A percentile compares a stretch with the other conserved stretches of the same genome.
phyloP scores from a whole-genome alignment of 1,140 invertebrate species.

The Antheraea mylitta region DNA sequence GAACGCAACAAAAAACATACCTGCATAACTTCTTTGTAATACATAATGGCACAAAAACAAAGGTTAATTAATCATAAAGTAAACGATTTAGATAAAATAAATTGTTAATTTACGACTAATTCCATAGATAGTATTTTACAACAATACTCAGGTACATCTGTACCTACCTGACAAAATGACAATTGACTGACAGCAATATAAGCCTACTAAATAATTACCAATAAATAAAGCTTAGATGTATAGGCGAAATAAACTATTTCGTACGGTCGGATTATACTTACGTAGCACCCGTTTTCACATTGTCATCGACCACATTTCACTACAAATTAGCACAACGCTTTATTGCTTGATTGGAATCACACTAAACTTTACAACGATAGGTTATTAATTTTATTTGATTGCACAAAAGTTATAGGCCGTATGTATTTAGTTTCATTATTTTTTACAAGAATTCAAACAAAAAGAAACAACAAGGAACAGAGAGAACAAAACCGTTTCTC shows the following conservation, averaged over 20 bases:
- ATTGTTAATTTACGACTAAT: constrained; percentile 43
- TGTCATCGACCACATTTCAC: constrained; percentile 75
- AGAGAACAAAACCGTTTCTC: constrained; percentile 36
- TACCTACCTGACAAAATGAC: constrained; percentile 37
- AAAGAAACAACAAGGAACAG: constrained; percentile 61
- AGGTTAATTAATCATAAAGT: constrained; percentile 41
- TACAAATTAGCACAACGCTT: constrained; percentile 47
- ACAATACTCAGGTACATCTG: constrained; percentile 29
- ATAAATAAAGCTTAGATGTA: background rate
- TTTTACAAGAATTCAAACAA: constrained; percentile 50
- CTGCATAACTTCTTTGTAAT: constrained; percentile 33
- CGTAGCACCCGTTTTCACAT: constrained; percentile 69
- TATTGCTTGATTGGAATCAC: constrained; percentile 19
- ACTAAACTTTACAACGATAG: constrained; percentile 19
- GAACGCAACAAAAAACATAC: constrained; percentile 34
- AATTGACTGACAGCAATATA: constrained; percentile 54
- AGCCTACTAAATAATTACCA: constrained; percentile 46
- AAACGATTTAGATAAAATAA: constrained; percentile 40
- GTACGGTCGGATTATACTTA: constrained; percentile 69
- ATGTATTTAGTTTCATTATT: constrained; percentile 47
- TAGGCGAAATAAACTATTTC: background rate
- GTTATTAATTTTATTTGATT: constrained; percentile 21
- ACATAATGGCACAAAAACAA: constrained; percentile 50
- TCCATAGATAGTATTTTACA: constrained; percentile 30
- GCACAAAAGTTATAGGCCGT: constrained; percentile 41